Percentiles rank a stretch among this genome's conserved stretches.
phyloP scores from a whole-genome alignment of 2,888 invertebrate species.

The Encarsia formosa region DNA sequence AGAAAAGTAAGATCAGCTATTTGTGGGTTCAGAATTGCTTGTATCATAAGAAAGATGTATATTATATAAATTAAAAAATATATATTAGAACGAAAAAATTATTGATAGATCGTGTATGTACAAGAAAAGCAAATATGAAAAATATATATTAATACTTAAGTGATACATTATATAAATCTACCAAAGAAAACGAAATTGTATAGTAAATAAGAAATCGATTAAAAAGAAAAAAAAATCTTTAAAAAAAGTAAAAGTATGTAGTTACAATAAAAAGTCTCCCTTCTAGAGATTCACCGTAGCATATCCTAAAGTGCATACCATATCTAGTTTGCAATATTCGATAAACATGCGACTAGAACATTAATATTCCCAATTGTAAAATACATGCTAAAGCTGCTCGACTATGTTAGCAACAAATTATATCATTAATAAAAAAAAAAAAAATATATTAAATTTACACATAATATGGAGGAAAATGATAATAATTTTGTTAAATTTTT shows the following conservation, averaged over 20 bases:
- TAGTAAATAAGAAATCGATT: neutral
- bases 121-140: no score
- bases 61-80: conserved; percentile 12
- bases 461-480: no score
- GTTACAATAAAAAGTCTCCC: conserved; percentile 32
- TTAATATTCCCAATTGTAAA: conserved; percentile 32
- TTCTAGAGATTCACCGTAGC: conserved; percentile 37
- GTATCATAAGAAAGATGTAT: conserved; percentile 15
- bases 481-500: conserved; percentile 13
- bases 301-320: conserved; percentile 39
- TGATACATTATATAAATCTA: no score
- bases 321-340: conserved; percentile 33
- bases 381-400: conserved; percentile 33
- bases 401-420: conserved; percentile 31
- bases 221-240: conserved; percentile 1
- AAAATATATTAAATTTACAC: no score
- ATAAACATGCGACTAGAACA: conserved; percentile 26
- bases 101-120: no score
- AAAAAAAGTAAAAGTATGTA: conserved; percentile 13
- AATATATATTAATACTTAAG: no score
- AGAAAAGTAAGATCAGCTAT: conserved; percentile 3
- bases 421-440: no score
- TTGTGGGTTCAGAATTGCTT: conserved; percentile 1
- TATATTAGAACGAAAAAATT: no score
- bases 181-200: neutral